phyloP scores from a whole-genome alignment of 2,797 vertebrate genomes.

The Bryconaethiops microstoma region DNA sequence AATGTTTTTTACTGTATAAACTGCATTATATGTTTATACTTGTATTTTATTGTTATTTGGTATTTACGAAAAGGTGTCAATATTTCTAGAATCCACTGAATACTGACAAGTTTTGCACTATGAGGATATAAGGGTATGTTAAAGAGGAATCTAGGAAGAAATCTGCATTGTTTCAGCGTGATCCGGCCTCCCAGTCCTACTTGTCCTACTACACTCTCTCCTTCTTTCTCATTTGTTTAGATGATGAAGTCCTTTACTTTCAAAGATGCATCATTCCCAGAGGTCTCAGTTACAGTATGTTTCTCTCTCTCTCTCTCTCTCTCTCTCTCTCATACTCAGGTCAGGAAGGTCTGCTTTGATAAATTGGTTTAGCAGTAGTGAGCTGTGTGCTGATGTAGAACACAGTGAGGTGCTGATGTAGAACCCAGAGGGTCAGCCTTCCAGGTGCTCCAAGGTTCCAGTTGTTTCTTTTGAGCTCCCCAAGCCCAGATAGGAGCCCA shows the following conservation, averaged over 20 bases:
- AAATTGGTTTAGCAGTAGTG: slow-evolving; percentile 60
- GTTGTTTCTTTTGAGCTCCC: slow-evolving; percentile 61
- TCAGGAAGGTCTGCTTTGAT: slow-evolving; percentile 59
- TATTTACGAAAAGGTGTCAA: too few relatives aligned
- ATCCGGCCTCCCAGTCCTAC: slow-evolving; percentile 26
- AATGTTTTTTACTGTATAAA: too few relatives aligned
- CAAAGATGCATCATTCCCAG: slow-evolving; percentile 51
- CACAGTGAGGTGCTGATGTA: slow-evolving; percentile 61
- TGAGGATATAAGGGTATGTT: background rate
- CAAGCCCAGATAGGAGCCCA: slow-evolving; percentile 52
- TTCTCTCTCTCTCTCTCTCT: slow-evolving; percentile 19
- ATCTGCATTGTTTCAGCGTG: background rate
- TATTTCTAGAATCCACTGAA: background rate
- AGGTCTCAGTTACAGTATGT: slow-evolving; percentile 23
- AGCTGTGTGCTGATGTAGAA: slow-evolving; percentile 62
- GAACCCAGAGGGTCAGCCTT: slow-evolving; percentile 55
- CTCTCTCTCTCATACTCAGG: slow-evolving; percentile 9
- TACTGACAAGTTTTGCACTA: background rate
- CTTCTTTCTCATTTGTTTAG: slow-evolving; percentile 29
- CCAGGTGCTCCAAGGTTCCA: slow-evolving; percentile 56
- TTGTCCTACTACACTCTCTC: background rate
- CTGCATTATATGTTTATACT: too few relatives aligned
- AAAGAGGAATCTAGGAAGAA: background rate
- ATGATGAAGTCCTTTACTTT: slow-evolving; percentile 23
- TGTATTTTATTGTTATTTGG: too few relatives aligned